phyloP scores from a whole-genome alignment of 2,113 vertebrate genomes.

The Aspidoscelis tigris region DNA sequence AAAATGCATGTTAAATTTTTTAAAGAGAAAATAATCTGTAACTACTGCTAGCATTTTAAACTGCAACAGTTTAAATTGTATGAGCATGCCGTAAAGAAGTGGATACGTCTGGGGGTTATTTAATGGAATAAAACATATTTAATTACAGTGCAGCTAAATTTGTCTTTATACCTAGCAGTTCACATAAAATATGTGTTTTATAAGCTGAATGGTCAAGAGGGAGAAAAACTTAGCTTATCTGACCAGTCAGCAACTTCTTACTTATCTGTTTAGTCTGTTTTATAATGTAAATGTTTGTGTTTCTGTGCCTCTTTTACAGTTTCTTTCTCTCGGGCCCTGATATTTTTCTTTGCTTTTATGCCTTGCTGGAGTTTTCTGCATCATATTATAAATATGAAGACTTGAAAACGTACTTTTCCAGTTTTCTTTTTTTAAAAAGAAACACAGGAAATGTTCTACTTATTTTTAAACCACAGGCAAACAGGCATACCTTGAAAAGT shows the following conservation, averaged over 20 bases:
- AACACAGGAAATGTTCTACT: neutral
- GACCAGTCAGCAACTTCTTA: constrained; percentile 66
- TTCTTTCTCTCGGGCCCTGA: constrained; percentile 43
- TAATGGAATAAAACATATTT: constrained; percentile 21
- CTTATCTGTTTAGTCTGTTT: constrained; percentile 80
- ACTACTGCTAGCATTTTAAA: constrained; percentile 39
- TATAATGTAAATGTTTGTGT: constrained; percentile 75
- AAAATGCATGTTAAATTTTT: too few species aligned
- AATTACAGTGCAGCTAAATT: neutral
- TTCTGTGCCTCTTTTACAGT: constrained; percentile 65
- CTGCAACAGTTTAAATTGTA: fast-evolving
- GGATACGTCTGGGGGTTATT: too few species aligned
- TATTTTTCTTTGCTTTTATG: constrained; percentile 35
- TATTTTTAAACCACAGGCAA: neutral
- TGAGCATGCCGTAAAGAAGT: too few species aligned
- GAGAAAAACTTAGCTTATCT: constrained; percentile 58
- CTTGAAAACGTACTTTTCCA: constrained; percentile 32
- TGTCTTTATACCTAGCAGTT: constrained; percentile 43
- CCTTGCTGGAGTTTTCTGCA: neutral
- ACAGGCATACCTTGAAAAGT: neutral
- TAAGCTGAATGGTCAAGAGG: constrained; percentile 62
- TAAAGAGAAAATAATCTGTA: constrained; percentile 31
- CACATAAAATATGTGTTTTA: constrained; percentile 63
- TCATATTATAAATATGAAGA: constrained; percentile 27
- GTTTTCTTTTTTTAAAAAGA: neutral